Conservation (phyloP, 1,140 invertebrate genomes). For the Trichonephila clavata region DNA sequence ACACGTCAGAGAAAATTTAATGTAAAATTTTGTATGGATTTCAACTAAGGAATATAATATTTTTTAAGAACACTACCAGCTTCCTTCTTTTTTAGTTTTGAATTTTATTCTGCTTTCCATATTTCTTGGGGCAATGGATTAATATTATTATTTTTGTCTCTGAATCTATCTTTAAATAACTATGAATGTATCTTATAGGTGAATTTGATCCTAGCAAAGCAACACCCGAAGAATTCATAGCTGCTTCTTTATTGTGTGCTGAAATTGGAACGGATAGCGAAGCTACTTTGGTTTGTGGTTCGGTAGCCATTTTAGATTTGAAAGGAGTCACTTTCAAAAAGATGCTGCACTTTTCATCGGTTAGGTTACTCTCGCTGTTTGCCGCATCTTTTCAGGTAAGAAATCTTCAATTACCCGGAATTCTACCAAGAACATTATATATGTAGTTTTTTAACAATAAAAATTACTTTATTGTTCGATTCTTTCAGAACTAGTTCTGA, state of each 20-base stretch:
- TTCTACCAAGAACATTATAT: too few relatives aligned
- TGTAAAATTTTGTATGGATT: too few relatives aligned
- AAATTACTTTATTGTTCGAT: too few relatives aligned
- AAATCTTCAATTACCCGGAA: neutral
- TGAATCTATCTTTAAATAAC: neutral
- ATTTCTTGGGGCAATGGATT: neutral
- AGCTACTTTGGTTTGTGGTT: constrained; percentile 2
- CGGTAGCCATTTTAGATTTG: neutral
- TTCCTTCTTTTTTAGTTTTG: too few relatives aligned
- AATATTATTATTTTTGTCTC: neutral
- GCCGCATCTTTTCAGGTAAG: neutral
- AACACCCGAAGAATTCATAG: neutral
- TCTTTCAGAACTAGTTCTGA: too few relatives aligned
- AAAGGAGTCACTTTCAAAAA: constrained; percentile 1
- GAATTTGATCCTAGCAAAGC: neutral
- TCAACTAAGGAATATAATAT: too few relatives aligned
- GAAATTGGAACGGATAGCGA: neutral
- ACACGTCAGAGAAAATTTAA: too few relatives aligned
- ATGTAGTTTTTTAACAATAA: too few relatives aligned
- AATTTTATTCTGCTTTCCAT: neutral
- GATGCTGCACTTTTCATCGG: neutral
- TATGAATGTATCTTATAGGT: neutral
- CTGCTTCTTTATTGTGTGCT: neutral
- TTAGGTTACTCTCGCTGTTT: neutral
- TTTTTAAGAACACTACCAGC: too few relatives aligned